These are phyloP conservation scores for Caenorhabditis japonica DNA, from an alignment of 2,888 invertebrate species.

Conservation along the genomic window DNA sequence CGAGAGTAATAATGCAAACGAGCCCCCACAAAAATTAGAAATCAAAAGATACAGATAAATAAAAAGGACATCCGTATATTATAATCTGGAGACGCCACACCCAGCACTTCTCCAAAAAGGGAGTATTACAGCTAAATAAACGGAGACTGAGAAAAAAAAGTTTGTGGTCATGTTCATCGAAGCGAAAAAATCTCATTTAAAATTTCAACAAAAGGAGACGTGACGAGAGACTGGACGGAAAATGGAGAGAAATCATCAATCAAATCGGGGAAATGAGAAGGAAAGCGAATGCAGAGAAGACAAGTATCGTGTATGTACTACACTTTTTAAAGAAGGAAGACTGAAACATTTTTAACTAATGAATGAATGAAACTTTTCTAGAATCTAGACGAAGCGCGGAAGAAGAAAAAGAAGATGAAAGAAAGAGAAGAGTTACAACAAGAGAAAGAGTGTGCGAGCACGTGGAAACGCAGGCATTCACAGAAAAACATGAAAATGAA, in stretches of 20 bases:
- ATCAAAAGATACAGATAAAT: too few relatives aligned
- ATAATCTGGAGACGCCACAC: too few relatives aligned
- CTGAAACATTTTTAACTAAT: conserved; percentile 20
- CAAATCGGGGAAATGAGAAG: conserved; percentile 25
- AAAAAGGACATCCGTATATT: too few relatives aligned
- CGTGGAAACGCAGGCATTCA: conserved; percentile 20
- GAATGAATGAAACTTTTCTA: background rate
- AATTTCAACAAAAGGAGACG: conserved; percentile 1
- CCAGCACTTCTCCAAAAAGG: background rate
- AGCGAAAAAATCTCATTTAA: conserved; percentile 29
- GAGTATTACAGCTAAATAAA: conserved; percentile 8
- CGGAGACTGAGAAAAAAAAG: conserved; percentile 7
- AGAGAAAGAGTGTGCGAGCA: background rate
- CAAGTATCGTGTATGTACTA: conserved; percentile 21
- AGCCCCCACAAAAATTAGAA: too few relatives aligned
- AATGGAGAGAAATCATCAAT: conserved; percentile 24
- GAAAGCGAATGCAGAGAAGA: conserved; percentile 6
- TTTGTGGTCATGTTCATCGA: conserved; percentile 24
- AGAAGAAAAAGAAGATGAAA: conserved; percentile 1
- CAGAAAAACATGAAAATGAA: conserved; percentile 30
- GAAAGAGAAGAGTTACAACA: conserved; percentile 21
- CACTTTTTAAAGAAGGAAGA: too few relatives aligned
- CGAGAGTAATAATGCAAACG: too few relatives aligned
- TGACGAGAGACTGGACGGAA: background rate
- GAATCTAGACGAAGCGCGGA: background rate